Base-by-base conservation (phyloP, 2,888 invertebrate species). In the Arge pagana region DNA sequence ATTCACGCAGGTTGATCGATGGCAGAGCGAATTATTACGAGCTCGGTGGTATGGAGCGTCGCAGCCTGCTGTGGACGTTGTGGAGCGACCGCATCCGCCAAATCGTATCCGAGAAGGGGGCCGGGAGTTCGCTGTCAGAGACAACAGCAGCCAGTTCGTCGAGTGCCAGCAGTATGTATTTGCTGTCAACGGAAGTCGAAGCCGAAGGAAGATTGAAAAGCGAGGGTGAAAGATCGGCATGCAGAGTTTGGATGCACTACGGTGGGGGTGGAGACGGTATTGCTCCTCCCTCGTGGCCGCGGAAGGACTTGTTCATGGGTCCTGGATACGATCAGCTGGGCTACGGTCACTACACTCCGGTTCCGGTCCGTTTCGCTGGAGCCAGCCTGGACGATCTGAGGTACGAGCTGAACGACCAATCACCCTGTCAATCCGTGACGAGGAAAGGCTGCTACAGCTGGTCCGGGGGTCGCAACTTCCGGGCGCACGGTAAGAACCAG, bases 11-110 rank as follows among this genome's bases (percentile, higher is more conserved):
- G 56, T 63, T 74, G 16, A 54, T 69, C 48, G 67, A 72, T 33
- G 72, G 71, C 18, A 65, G 76, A 53, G 77, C 80, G 0, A 77
- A 81, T 62, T 86, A 86, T 74, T 89, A 86, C 70, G 88, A 89
- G 72, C 78, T 89, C 54, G 85, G 84, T 1, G 84, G 83, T 2
- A 80, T 81, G 58, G 74, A 81, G 5, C 81, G 82, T 53, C 80
- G 80, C 61, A 79, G 80, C 67, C 78, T 82, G 74, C 81, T 79
- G 62, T 86, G 85, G 85, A 78, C 79, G 53, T 66, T 83, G 24
- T 86, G 86, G 85, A 81, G 82, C 58, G 79, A 79, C 49, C 77
- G 81, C 54, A 75, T 84, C 19, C 55, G 24, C 19, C 72, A 69
- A 55, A 78, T 78, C 57, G 60, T 81, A 39, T 72, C 69, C 35